These are phyloP conservation scores for Engraulis encrasicolus DNA, from an alignment of 2,113 vertebrate species.

Conservation along the genomic window DNA sequence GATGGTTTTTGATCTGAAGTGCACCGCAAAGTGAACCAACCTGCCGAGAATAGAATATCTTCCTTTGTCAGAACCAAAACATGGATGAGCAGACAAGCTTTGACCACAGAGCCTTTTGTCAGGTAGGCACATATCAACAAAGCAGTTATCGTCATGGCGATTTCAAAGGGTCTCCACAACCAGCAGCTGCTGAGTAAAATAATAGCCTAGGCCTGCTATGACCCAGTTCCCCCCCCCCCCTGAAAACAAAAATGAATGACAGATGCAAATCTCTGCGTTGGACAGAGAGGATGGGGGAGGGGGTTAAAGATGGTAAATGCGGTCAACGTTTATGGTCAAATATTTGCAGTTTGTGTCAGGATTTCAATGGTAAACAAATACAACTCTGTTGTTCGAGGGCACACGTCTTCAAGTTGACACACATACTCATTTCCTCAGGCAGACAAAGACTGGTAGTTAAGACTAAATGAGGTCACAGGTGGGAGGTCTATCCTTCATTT, in stretches of 20 bases:
- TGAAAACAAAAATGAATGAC: not conserved
- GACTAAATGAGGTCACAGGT: not conserved
- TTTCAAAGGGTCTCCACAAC: not conserved
- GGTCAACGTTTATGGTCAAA: not conserved
- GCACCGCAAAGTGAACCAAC: not conserved
- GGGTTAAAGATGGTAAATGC: not conserved
- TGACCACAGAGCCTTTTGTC: not conserved
- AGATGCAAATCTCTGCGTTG: not conserved
- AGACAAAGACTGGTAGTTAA: not conserved
- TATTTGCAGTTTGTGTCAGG: not conserved
- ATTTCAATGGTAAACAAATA: not conserved
- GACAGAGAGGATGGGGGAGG: not conserved
- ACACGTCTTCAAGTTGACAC: not conserved
- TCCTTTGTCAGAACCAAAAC: not conserved
- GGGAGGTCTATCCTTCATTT: not conserved
- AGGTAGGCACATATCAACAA: not conserved
- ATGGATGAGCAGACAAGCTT: not conserved
- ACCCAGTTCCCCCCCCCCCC: not conserved
- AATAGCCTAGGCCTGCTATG: not conserved
- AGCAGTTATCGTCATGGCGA: not conserved
- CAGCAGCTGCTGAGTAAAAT: not conserved
- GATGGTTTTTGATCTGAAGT: not conserved
- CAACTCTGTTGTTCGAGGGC: not conserved
- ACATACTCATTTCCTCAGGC: not conserved
- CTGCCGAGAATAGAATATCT: not conserved